Base-by-base conservation (phyloP, 2,888 invertebrate species). In the Cremastobaeus sp. region DNA sequence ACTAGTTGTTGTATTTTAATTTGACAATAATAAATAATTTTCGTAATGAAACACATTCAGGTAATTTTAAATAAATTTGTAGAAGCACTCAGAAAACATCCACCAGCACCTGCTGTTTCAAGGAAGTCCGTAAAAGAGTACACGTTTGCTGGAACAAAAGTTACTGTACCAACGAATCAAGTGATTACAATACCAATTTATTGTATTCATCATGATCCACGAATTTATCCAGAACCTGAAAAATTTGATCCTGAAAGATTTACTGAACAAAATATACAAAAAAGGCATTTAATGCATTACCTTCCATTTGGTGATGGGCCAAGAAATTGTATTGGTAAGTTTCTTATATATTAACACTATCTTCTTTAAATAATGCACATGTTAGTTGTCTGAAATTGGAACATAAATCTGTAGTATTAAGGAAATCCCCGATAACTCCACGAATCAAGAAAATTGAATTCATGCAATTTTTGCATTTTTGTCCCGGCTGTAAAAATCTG, bases 51-150 rank as follows among this genome's bases (percentile, higher is more conserved):
- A 25, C 8, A 25, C 25, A 8, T 25, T 25, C 8, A 5, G 3
- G 8, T 25, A 25, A 25, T 25, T 25, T 25, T 25, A 25, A 25
- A 3, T 25, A 21, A 4, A 14, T 30, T 41, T 5, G 60, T 77
- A 88, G 89, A 90, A 79, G 88, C 89, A 0, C 76, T 90, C n/a
- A 81, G 89, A 17, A 85, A 87, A 47, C 88, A 88, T 79, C 89
- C 90, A 43, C 86, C 88, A 1, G 79, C 84, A 0, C 73, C 83
- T 2, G 35, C 80, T 4, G 70, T 88, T 5, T 83, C 82, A 60
- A 82, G 89, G 68, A 77, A 79, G 48, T 85, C 88, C 11, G 76
- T 76, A 0, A 55, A 77, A 17, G 57, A 75, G 1, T 82, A 84
- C 25, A 83, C 79, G 2, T 83, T 84, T 18, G n/a, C 14, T 2